Base-by-base conservation (phyloP, 2,888 invertebrate genomes). In the Abscondita cerata region DNA sequence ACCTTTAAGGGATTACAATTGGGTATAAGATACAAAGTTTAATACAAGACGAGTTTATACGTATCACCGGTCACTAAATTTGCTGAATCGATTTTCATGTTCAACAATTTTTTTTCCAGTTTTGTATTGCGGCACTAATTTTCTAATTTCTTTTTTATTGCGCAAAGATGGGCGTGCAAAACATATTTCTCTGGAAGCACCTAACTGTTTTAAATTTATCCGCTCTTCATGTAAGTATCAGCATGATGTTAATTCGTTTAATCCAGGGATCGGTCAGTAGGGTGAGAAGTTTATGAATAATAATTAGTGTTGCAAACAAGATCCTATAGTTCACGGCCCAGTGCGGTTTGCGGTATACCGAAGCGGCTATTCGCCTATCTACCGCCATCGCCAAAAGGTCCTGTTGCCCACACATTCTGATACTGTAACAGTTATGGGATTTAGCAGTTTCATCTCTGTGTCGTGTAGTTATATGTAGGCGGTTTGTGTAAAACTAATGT, bases 281-380 rank as follows among this genome's bases (percentile, higher is more conserved):
- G 78, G 77, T 75, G 72, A 73, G 72, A 70, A 73, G 73, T 77
- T 78, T 80, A 80, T 80, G 80, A 80, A 80, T 80, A 79, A 79
- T 80, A 80, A 80, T 80, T 78, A 79, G 76, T 75, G 78, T 77
- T 77, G 75, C 77, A 75, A 78, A 79, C 77, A 78, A 77, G 78
- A 77, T 74, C 76, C 75, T 70, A n/a, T n/a, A 69, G 73, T 72
- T 71, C 73, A 74, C 74, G 75, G 74, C 75, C 73, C 73, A 70
- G 68, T 69, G 74, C 70, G 76, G 76, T 76, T 71, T 76, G 76
- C 64, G 75, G 76, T 66, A 48, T 53, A 70, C 75, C 76, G 65
- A 67, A 64, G 66, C 54, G 68, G 68, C 66, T 62, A 62, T 65
- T 64, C 65, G 64, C 62, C 64, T 70, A 65, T 69, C 69, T 67